Percentiles rank a stretch among this genome's conserved stretches.
These are phyloP conservation scores for Drosophila funebris DNA, from an alignment of 1,140 invertebrate species.

Conservation along the genomic window DNA sequence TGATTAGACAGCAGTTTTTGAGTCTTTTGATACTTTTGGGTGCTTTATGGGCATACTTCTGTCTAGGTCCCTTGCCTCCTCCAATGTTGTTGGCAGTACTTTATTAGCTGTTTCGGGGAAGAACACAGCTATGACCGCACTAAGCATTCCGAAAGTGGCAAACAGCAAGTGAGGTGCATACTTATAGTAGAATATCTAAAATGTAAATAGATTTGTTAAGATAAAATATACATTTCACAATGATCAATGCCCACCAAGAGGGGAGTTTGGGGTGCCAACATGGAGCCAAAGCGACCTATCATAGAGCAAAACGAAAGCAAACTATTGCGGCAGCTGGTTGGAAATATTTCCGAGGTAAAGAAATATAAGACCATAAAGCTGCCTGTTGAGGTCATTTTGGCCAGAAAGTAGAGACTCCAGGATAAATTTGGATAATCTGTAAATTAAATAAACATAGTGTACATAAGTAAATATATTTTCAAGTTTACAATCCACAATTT, in stretches of 20 bases:
- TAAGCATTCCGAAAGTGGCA: constrained; percentile 85
- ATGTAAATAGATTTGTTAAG: background rate
- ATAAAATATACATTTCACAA: too few species aligned
- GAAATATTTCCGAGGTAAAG: constrained; percentile 90
- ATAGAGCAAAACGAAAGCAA: constrained; percentile 88
- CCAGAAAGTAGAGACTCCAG: constrained; percentile 86
- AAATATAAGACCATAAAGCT: constrained; percentile 89
- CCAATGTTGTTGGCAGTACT: constrained; percentile 88
- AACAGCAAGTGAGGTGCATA: constrained; percentile 87
- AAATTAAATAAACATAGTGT: background rate
- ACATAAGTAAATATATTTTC: background rate
- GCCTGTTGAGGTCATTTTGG: constrained; percentile 88
- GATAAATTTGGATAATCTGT: constrained; percentile 65
- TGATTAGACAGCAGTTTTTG: constrained; percentile 50
- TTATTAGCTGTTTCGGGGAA: constrained; percentile 88
- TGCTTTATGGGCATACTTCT: constrained; percentile 23
- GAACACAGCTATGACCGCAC: constrained; percentile 85
- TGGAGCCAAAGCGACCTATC: constrained; percentile 89
- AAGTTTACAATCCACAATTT: too few species aligned
- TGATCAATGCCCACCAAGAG: constrained; percentile 85
- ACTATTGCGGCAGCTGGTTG: constrained; percentile 87
- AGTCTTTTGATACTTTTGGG: background rate
- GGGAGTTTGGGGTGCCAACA: constrained; percentile 89
- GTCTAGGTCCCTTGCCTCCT: constrained; percentile 86
- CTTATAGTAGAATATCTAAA: constrained; percentile 84